Evolutionary conservation across 1,140 invertebrate genomes (phyloP).

Genomic region (Listronotus oregonensis): DNA sequence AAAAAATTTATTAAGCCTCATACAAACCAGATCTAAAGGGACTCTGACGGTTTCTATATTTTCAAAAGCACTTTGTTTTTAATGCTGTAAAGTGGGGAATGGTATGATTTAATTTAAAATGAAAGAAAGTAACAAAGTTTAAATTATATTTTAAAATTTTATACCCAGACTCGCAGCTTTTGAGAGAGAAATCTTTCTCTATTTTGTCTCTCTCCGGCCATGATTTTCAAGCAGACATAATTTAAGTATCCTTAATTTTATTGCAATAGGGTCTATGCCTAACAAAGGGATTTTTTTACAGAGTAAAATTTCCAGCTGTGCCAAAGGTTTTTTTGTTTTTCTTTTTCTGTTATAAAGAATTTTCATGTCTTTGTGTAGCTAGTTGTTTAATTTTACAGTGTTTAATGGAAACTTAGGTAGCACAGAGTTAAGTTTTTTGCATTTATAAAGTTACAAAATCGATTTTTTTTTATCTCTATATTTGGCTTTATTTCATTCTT

Average conservation of each 20-base stretch:
- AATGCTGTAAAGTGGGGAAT: background rate
- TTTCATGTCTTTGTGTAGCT: too few species aligned
- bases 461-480: too few species aligned
- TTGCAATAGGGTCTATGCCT: background rate
- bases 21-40: too few species aligned
- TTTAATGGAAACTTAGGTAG: too few species aligned
- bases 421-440: too few species aligned
- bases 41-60: too few species aligned
- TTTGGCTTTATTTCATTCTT: too few species aligned
- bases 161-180: background rate
- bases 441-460: too few species aligned
- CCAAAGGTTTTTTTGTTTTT: too few species aligned
- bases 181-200: background rate
- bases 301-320: background rate
- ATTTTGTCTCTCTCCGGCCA: background rate
- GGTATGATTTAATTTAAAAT: constrained; percentile 11
- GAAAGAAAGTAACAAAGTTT: constrained; percentile 14
- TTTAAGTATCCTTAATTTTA: constrained; percentile 7
- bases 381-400: too few species aligned
- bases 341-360: too few species aligned
- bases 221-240: constrained; percentile 7
- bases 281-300: background rate
- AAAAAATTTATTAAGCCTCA: too few species aligned
- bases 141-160: constrained; percentile 18
- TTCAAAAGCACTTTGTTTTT: background rate